Evolutionary conservation across 2,888 invertebrate species (phyloP).

Genomic region (Mythimna impura): DNA sequence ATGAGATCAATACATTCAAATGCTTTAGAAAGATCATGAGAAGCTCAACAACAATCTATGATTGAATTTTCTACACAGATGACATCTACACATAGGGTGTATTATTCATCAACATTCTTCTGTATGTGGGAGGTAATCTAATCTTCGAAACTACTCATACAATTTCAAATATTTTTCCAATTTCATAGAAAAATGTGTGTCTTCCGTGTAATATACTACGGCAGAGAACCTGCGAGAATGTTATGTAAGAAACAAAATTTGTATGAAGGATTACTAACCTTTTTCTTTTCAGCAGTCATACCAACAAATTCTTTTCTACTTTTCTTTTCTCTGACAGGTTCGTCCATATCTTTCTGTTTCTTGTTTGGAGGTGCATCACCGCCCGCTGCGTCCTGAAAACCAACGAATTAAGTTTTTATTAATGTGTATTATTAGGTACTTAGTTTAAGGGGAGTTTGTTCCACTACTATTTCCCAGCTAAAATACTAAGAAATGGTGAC

Average conservation of each 20-base stretch:
- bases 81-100: not conserved
- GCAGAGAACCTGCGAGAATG: no score
- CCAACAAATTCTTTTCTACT: conserved; percentile 88
- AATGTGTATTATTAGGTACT: no score
- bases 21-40: conserved; percentile 7
- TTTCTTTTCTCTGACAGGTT: conserved; percentile 81
- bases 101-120: not conserved
- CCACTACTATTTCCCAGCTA: no score
- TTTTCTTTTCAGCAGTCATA: conserved; percentile 89
- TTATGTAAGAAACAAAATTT: not conserved
- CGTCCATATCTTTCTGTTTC: conserved; percentile 66
- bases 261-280: conserved; percentile 72
- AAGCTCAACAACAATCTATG: not conserved
- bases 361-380: conserved; percentile 80
- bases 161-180: not conserved
- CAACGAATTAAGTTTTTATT: not conserved
- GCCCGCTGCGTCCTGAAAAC: conserved; percentile 66
- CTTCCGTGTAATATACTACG: no score
- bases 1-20: conserved; percentile 5
- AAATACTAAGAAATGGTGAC: no score
- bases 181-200: no score
- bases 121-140: not conserved
- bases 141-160: not conserved
- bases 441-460: no score
- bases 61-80: not conserved